Percentiles rank a stretch among this genome's conserved stretches.
Evolutionary conservation across 2,797 vertebrate genomes (phyloP).

Genomic region (Petrocephalus schoutedeni): DNA sequence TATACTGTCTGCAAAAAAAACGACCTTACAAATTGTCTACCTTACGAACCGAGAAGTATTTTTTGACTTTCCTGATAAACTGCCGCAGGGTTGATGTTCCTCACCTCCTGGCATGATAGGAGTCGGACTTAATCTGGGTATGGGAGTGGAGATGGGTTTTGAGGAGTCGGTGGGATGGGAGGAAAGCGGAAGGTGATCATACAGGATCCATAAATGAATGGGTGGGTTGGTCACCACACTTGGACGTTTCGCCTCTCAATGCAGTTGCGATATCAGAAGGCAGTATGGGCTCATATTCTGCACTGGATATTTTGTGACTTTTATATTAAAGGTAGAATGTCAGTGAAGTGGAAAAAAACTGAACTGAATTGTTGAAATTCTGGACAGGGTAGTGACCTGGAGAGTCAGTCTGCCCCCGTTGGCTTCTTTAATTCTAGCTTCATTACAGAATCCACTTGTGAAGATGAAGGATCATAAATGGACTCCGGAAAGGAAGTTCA

Average conservation of each 20-base stretch:
- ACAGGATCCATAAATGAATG: not conserved
- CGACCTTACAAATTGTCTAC: not conserved
- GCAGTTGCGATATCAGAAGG: not conserved
- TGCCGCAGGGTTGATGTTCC: not conserved
- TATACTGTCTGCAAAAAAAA: not conserved
- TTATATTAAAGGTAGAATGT: not conserved
- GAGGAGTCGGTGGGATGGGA: not conserved
- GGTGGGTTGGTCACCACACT: not conserved
- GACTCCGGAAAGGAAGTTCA: conserved; percentile 52
- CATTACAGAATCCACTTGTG: conserved; percentile 33
- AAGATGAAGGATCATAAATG: conserved; percentile 42
- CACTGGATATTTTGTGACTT: not conserved
- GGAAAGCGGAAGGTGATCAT: not conserved
- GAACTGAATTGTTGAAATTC: not conserved
- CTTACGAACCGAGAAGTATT: not conserved
- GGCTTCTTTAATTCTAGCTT: conserved; percentile 14
- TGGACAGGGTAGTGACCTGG: not conserved
- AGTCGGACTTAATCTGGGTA: not conserved
- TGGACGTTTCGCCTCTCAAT: not conserved
- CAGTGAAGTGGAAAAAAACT: not conserved
- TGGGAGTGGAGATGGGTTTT: not conserved
- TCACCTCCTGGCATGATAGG: not conserved
- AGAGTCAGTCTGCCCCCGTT: not conserved
- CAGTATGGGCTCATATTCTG: not conserved
- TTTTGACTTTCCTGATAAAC: not conserved